A percentile compares a stretch with the other conserved stretches of the same genome.
phyloP scores from a whole-genome alignment of 1,140 invertebrate species.

The Pseudomyrmex sp. region DNA sequence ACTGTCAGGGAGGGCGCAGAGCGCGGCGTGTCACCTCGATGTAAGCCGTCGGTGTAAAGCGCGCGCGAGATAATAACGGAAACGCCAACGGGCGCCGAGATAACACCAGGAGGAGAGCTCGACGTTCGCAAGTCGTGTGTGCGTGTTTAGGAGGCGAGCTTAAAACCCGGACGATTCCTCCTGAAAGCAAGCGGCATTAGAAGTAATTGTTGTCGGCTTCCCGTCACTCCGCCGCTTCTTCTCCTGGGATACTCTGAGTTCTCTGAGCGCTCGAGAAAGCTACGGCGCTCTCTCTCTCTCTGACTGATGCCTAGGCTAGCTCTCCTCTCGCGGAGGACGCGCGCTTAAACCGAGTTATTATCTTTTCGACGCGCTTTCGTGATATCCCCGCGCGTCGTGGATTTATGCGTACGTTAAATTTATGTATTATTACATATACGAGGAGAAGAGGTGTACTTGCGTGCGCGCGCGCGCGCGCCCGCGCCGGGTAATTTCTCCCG shows the following conservation, averaged over 20 bases:
- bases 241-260: background rate
- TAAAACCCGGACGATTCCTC: conserved; percentile 41
- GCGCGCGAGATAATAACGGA: conserved; percentile 56
- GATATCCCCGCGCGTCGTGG: conserved; percentile 29
- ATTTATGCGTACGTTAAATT: conserved; percentile 61
- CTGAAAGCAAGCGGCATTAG: conserved; percentile 45
- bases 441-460: background rate
- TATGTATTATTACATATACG: conserved; percentile 50
- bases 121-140: conserved; percentile 34
- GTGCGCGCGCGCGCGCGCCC: background rate
- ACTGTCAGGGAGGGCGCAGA: conserved; percentile 7
- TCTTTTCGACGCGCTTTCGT: conserved; percentile 55
- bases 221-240: conserved; percentile 8
- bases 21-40: conserved; percentile 26
- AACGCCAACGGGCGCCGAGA: conserved; percentile 51
- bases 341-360: conserved; percentile 57
- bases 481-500: conserved; percentile 37
- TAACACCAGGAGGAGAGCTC: conserved; percentile 10
- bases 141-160: conserved; percentile 14
- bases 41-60: conserved; percentile 30
- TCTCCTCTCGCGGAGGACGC: background rate
- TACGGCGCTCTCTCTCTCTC: background rate
- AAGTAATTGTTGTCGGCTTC: conserved; percentile 43
- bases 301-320: background rate
- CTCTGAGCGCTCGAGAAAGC: background rate